These are phyloP conservation scores for Genyomyrus donnyi DNA, from an alignment of 2,113 vertebrate genomes.

Conservation along the genomic window DNA sequence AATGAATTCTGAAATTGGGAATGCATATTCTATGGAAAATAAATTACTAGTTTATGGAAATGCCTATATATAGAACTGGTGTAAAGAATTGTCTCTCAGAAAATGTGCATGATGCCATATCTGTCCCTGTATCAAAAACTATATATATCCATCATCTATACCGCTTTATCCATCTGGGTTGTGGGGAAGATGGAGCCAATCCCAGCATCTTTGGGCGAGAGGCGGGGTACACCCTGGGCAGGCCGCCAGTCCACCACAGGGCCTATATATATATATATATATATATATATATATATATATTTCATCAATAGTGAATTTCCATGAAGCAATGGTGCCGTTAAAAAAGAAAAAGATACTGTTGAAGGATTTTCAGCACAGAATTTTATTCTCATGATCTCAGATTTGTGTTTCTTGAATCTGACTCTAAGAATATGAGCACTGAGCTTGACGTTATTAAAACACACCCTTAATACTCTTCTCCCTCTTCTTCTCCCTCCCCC, in stretches of 20 bases:
- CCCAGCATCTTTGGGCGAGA: no score
- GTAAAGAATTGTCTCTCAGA: background rate
- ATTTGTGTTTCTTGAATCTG: background rate
- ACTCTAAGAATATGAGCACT: background rate
- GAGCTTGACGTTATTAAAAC: background rate
- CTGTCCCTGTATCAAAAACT: background rate
- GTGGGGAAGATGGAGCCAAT: no score
- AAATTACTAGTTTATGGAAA: background rate
- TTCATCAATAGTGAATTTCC: background rate
- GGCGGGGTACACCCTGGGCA: no score
- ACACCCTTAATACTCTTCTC: constrained; percentile 45
- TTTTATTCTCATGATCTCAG: background rate
- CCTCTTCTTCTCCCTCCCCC: constrained; percentile 32
- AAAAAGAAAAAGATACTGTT: background rate
- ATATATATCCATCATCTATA: no score
- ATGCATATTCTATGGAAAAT: background rate
- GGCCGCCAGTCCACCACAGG: no score
- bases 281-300: background rate
- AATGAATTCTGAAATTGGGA: background rate
- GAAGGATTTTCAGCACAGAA: background rate
- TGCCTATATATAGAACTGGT: background rate
- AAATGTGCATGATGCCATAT: background rate
- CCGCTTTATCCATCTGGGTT: no score
- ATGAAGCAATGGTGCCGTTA: background rate
- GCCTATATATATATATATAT: background rate